Evolutionary conservation across 2,797 vertebrate genomes (phyloP), one percentile per base, ranked within the genome.

Genomic region (Rhinella marina): DNA sequence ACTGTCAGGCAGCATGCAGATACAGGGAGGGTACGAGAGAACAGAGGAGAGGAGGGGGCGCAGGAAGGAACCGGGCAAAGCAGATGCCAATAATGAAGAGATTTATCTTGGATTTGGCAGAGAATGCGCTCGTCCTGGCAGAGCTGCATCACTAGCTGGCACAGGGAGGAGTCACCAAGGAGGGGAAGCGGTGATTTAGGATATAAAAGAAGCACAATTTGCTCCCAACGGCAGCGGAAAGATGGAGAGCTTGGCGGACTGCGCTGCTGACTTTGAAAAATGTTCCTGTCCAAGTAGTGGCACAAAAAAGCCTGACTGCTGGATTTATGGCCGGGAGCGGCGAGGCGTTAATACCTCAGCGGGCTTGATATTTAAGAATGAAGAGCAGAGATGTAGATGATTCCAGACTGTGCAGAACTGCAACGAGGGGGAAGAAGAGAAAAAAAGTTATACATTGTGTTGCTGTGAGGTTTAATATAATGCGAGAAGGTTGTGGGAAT

Each of bases 1-100:
- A 79, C 29, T 29, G 80, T 50, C 80, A 48, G 82, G 50, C 81
- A 12, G 23, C 68, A 2, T 16, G 2, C 5, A 32, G 32, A 57
- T 52, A n/a, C 17, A 10, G 41, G 61, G 29, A 87, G 12, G 23
- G 29, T 19, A 25, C 72, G 17, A 21, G 21, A 61, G 80, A 77
- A 64, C 27, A 7, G 7, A 11, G 29, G 9, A 61, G 17, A 64
- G 54, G 23, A 52, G 62, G 52, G 61, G 7, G 29, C 13, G 23
- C 4, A 73, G 19, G 16, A 19, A 88, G 48, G 48, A 32, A 64
- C 64, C 0, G 70, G 82, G 73, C 52, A 10, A 73, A 85, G 64
- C 75, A 84, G 82, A 72, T 88, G 87, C 77, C 82, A 85, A 85
- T 81, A 85, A 85, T 80, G 54, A 85, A 75, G 82, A 85, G 82